phyloP scores from a whole-genome alignment of 2,888 invertebrate genomes.

The Ochropleura plecta region DNA sequence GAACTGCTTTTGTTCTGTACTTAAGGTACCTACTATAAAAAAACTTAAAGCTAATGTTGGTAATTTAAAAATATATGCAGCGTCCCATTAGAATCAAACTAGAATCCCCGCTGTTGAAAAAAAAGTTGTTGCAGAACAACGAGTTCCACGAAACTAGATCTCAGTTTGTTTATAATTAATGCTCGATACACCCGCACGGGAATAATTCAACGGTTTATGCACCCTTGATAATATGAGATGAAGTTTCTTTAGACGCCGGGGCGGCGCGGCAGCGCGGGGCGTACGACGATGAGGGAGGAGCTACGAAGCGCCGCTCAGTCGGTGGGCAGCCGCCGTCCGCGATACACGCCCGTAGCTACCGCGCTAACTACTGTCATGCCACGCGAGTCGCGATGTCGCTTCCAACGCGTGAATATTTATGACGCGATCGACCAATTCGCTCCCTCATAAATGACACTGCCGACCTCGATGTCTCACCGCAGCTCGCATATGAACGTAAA shows the following conservation, averaged over 20 bases:
- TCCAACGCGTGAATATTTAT: slow-evolving; percentile 87
- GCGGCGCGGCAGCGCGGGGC: slow-evolving; percentile 81
- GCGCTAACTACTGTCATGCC: slow-evolving; percentile 78
- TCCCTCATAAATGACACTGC: slow-evolving; percentile 87
- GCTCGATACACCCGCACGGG: slow-evolving; percentile 84
- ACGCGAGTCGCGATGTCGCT: slow-evolving; percentile 87
- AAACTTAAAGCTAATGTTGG: slow-evolving; percentile 31
- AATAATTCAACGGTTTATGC: slow-evolving; percentile 88
- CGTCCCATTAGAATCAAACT: slow-evolving; percentile 50
- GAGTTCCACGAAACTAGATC: slow-evolving; percentile 76
- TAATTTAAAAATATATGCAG: slow-evolving; percentile 29
- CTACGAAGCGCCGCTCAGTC: slow-evolving; percentile 83
- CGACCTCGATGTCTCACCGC: slow-evolving; percentile 81
- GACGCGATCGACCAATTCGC: slow-evolving; percentile 85
- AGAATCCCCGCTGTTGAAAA: slow-evolving; percentile 58
- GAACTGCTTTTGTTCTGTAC: slow-evolving; percentile 38
- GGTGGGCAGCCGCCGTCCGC: slow-evolving; percentile 88
- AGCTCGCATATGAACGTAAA: slow-evolving; percentile 84
- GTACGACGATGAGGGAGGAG: slow-evolving; percentile 87
- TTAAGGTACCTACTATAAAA: slow-evolving; percentile 27
- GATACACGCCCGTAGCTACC: slow-evolving; percentile 75
- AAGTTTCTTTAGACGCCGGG: slow-evolving; percentile 88
- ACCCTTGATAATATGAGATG: slow-evolving; percentile 89
- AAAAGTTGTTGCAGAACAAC: slow-evolving; percentile 66
- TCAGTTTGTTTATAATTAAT: slow-evolving; percentile 85